A percentile compares a stretch with the other conserved stretches of the same genome.
phyloP scores from a whole-genome alignment of 2,888 invertebrate genomes.

The Caenorhabditis angaria region DNA sequence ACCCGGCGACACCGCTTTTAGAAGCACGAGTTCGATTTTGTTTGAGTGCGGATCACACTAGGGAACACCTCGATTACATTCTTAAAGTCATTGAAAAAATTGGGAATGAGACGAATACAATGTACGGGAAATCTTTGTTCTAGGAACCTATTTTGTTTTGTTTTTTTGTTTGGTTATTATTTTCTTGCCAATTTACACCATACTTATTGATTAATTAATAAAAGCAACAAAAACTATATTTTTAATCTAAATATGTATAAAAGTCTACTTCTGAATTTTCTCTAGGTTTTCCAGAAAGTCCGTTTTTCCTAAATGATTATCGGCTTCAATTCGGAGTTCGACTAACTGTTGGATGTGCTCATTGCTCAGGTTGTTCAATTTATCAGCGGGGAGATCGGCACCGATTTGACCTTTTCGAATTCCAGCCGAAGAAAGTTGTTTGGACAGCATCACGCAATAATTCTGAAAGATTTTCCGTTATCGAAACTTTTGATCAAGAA shows the following conservation, averaged over 20 bases:
- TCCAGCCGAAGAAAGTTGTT: conserved; percentile 60
- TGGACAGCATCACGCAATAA: conserved; percentile 61
- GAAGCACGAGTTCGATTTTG: conserved; percentile 89
- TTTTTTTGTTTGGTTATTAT: too few relatives aligned
- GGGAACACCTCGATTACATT: conserved; percentile 61
- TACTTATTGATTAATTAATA: too few relatives aligned
- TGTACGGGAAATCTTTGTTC: conserved; percentile 21
- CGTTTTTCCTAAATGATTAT: conserved; percentile 42
- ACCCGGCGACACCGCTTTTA: conserved; percentile 94
- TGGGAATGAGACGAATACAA: conserved; percentile 35
- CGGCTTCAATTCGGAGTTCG: conserved; percentile 64
- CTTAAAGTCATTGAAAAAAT: conserved; percentile 26
- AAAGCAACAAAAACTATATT: not conserved
- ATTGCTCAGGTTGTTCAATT: conserved; percentile 56
- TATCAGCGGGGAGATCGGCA: conserved; percentile 38
- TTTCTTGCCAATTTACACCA: not conserved
- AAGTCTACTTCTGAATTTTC: too few relatives aligned
- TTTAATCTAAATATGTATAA: too few relatives aligned
- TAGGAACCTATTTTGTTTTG: not conserved
- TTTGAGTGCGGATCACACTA: conserved; percentile 78
- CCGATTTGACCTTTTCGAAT: conserved; percentile 49
- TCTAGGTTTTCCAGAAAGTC: conserved; percentile 35
- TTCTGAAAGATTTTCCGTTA: conserved; percentile 40
- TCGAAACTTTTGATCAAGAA: not conserved
- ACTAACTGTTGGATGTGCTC: conserved; percentile 65